phyloP scores from a whole-genome alignment of 2,797 vertebrate species.

The Sebastes kiyomatsui region DNA sequence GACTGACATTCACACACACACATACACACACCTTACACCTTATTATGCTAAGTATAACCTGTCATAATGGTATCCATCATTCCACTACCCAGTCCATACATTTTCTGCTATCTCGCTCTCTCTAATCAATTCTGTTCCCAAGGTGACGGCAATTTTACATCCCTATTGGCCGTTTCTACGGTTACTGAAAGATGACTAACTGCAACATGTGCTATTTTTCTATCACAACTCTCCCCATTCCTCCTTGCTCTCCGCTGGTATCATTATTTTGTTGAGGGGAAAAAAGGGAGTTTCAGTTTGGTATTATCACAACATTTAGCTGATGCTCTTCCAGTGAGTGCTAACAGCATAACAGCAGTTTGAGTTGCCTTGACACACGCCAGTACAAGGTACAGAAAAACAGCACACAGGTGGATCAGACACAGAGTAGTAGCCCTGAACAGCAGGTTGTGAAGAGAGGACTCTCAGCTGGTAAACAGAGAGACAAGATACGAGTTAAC shows the following conservation, averaged over 20 bases:
- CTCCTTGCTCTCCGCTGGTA: not conserved
- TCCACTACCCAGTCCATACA: slow-evolving; percentile 28
- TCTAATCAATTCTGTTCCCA: slow-evolving; percentile 56
- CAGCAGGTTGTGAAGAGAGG: too few relatives aligned
- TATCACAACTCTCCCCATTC: slow-evolving; percentile 2
- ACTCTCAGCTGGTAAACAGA: not conserved
- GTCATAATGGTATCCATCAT: slow-evolving; percentile 55
- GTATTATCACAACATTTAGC: slow-evolving; percentile 5
- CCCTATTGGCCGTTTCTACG: slow-evolving; percentile 55
- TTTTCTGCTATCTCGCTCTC: slow-evolving; percentile 32
- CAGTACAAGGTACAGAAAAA: not conserved
- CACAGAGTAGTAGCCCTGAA: too few relatives aligned
- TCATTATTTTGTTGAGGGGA: not conserved
- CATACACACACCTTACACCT: slow-evolving; percentile 27
- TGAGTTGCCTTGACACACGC: not conserved
- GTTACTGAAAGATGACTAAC: slow-evolving; percentile 61
- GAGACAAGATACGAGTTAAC: not conserved
- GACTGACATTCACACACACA: slow-evolving; percentile 21
- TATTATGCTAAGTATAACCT: slow-evolving; percentile 45
- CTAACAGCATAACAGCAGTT: slow-evolving; percentile 14
- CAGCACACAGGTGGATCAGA: not conserved
- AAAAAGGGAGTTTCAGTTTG: not conserved
- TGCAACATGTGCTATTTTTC: slow-evolving; percentile 52
- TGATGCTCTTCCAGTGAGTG: slow-evolving; percentile 15
- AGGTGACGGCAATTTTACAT: slow-evolving; percentile 62